Evolutionary conservation across 1,140 invertebrate genomes (phyloP), one percentile per base, ranked within the genome.

Genomic region (Pseudomyrmex pallidus): DNA sequence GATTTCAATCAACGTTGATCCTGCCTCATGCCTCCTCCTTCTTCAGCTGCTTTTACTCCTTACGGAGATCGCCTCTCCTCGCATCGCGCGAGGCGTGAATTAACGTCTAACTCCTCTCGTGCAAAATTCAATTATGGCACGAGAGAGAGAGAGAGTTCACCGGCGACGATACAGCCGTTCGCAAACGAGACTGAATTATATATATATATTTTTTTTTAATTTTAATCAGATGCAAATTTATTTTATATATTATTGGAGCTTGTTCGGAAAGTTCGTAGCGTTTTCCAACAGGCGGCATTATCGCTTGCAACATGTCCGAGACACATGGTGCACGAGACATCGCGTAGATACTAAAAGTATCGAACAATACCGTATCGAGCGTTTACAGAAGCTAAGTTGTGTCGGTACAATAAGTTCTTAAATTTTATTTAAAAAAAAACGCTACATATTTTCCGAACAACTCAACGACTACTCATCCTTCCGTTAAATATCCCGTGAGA

Each of bases 1-100:
- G 76, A 44, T 83, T 77, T 74, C 70, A 83, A 74, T 66, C 74
- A 82, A 87, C 83, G 83, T 67, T 63, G 67, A 83, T 72, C 52
- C 63, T 72, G 52, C 82, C 61, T 61, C 52, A 35, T 7, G 76
- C 54, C 22, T 57, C 50, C n/a, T 54, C 2, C 17, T 48, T 54
- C 62, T 57, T 35, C 35, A 7, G 35, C 5, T 22, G 44, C 74
- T 85, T 87, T 83, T 62, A 0, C 61, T 83, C 61, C 84, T 87
- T 62, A 22, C 76, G 10, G 15, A 61, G 77, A 46, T 25, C 20
- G 25, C 48, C 52, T 22, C 52, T 44, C 70, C 54, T 70, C 52
- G 35, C 10, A 64, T n/a, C 76, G 66, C 76, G 66, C 76, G 54
- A 80, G 70, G 66, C 64, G 66, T 48, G 66, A 80, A 80, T 80